A percentile compares a stretch with the other conserved stretches of the same genome.
These are phyloP conservation scores for Caenorhabditis sp. DNA, from an alignment of 2,888 invertebrate genomes.

Conservation along the genomic window DNA sequence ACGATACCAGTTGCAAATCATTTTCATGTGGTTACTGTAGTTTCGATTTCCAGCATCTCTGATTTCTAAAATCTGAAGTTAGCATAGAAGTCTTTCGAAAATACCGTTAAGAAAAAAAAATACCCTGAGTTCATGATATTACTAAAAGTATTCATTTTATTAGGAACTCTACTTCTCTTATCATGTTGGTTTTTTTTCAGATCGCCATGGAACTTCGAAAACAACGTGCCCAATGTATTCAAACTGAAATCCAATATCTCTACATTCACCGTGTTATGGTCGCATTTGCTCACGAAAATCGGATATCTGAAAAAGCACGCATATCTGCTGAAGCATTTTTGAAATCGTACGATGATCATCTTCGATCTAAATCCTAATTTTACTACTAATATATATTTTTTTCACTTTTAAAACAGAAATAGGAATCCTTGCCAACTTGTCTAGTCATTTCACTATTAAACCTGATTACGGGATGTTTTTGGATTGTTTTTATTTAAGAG, in stretches of 20 bases:
- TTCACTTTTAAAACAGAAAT: neutral
- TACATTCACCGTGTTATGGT: conserved; percentile 55
- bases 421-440: neutral
- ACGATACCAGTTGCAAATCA: too few species aligned
- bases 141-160: too few species aligned
- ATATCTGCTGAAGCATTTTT: conserved; percentile 25
- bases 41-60: too few species aligned
- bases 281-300: conserved; percentile 29
- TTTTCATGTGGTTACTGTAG: too few species aligned
- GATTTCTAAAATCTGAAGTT: too few species aligned
- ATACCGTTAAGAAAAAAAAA: too few species aligned
- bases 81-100: too few species aligned
- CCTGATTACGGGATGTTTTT: neutral
- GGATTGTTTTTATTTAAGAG: neutral
- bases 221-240: conserved; percentile 50
- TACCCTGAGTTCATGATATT: too few species aligned
- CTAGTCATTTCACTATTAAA: neutral
- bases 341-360: conserved; percentile 24
- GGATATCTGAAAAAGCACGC: conserved; percentile 24
- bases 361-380: neutral
- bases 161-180: too few species aligned
- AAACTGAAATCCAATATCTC: conserved; percentile 57
- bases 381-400: neutral
- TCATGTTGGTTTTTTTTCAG: conserved; percentile 31
- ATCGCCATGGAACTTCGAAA: conserved; percentile 47